phyloP scores from a whole-genome alignment of 2,113 vertebrate species.

The Pluvialis apricaria region DNA sequence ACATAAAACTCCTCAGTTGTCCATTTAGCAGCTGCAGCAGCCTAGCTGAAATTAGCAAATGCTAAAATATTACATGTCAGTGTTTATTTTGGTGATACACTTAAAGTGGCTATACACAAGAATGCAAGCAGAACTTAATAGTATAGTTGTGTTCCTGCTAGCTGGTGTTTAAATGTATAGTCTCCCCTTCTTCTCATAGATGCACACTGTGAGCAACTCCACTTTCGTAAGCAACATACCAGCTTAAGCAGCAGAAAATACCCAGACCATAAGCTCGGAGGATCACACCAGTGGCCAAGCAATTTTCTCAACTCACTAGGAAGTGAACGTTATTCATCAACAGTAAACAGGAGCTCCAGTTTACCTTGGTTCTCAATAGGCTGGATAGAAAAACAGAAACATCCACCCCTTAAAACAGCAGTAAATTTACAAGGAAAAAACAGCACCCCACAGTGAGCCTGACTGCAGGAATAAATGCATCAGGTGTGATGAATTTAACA shows the following conservation, averaged over 20 bases:
- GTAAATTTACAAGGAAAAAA: background rate
- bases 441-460: background rate
- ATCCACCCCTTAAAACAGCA: background rate
- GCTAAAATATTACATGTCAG: background rate
- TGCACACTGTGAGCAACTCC: background rate
- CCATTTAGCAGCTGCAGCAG: background rate
- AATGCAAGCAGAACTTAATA: background rate
- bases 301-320: background rate
- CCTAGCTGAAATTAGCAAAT: background rate
- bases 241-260: background rate
- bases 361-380: background rate
- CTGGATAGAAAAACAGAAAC: background rate
- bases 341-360: background rate
- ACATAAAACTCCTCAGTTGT: background rate
- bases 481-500: conserved; percentile 29
- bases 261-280: background rate
- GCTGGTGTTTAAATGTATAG: background rate
- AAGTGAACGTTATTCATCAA: background rate
- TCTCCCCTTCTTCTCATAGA: background rate
- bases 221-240: background rate
- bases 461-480: conserved; percentile 1
- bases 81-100: background rate
- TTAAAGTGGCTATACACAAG: background rate
- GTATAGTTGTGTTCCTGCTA: background rate
- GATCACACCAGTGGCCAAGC: background rate